These are phyloP conservation scores for Drosophila baimaii DNA, from an alignment of 1,140 invertebrate species.

Conservation along the genomic window DNA sequence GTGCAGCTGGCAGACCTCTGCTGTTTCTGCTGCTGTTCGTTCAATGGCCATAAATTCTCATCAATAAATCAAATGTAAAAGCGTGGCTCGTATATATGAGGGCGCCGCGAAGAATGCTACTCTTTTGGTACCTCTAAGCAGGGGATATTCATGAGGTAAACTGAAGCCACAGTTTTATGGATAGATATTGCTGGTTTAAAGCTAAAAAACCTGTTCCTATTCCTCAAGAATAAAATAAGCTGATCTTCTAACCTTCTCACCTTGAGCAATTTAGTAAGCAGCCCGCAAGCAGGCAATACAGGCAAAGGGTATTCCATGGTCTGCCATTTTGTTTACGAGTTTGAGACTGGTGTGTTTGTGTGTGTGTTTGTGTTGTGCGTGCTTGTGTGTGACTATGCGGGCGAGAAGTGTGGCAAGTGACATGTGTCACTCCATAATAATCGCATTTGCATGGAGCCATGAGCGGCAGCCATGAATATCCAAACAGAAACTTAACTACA, in stretches of 20 bases:
- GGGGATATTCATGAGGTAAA: not conserved
- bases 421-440: conserved; percentile 59
- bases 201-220: not conserved
- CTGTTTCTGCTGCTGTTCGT: conserved; percentile 34
- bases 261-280: not conserved
- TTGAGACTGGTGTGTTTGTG: conserved; percentile 14
- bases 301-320: not conserved
- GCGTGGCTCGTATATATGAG: conserved; percentile 33
- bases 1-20: conserved; percentile 47
- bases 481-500: conserved; percentile 60
- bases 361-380: conserved; percentile 13
- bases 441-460: conserved; percentile 50
- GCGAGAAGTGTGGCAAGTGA: conserved; percentile 46
- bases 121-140: conserved; percentile 3
- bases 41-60: conserved; percentile 75
- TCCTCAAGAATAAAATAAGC: not conserved
- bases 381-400: conserved; percentile 23
- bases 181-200: not conserved
- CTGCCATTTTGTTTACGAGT: not conserved
- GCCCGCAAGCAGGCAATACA: not conserved
- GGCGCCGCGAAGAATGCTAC: conserved; percentile 29
- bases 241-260: too few species aligned
- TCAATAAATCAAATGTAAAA: conserved; percentile 76
- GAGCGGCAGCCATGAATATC: conserved; percentile 48
- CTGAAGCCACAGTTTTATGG: not conserved